Evolutionary conservation across 2,888 invertebrate genomes (phyloP).

Genomic region (Caenorhabditis sinica): DNA sequence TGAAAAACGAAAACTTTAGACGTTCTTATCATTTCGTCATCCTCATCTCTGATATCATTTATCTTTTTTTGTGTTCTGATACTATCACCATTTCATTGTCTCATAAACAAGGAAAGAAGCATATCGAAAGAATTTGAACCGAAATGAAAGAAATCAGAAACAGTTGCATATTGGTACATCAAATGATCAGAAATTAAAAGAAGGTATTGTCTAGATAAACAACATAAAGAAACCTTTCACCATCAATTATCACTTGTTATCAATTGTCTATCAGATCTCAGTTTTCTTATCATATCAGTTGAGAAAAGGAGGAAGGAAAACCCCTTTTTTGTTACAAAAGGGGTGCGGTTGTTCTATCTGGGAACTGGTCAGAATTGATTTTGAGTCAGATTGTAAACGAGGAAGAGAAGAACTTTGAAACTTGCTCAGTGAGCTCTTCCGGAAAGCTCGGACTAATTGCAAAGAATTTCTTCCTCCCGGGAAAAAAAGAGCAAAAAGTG

Average conservation of each 20-base stretch:
- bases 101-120: constrained; percentile 5
- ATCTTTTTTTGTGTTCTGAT: constrained; percentile 25
- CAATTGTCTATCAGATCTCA: constrained; percentile 23
- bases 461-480: constrained; percentile 3
- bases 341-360: constrained; percentile 21
- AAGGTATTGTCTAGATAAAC: constrained; percentile 32
- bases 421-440: constrained; percentile 22
- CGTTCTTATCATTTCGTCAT: constrained; percentile 17
- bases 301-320: constrained; percentile 15
- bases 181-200: constrained; percentile 18
- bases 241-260: constrained; percentile 36
- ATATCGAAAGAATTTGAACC: constrained; percentile 2
- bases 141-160: not conserved
- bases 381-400: not conserved
- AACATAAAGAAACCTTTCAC: constrained; percentile 28
- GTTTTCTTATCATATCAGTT: constrained; percentile 42
- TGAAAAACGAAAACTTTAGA: constrained; percentile 18
- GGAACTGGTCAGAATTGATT: not conserved
- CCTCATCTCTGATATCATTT: not conserved
- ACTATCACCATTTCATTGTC: not conserved
- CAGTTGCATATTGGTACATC: not conserved
- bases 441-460: constrained; percentile 10
- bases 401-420: constrained; percentile 19
- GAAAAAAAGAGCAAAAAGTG: constrained; percentile 28
- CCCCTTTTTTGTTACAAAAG: not conserved